phyloP scores from a whole-genome alignment of 2,797 vertebrate species.

The Syngnathus rostellatus region DNA sequence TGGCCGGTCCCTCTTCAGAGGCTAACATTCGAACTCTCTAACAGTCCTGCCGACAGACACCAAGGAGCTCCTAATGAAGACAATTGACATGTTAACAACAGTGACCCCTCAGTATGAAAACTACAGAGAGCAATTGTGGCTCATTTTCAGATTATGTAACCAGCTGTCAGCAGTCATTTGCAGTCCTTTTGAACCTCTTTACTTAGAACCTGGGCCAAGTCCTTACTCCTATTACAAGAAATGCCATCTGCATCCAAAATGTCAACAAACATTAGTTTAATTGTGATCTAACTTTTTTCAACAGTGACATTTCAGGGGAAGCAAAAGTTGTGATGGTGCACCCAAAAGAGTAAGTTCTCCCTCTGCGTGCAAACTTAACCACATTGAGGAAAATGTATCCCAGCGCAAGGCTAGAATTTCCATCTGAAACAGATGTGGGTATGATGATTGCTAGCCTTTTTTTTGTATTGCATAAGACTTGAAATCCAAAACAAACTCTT shows the following conservation, averaged over 20 bases:
- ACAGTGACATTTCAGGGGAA: conserved; percentile 31
- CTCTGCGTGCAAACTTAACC: conserved; percentile 62
- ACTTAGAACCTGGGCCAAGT: not conserved
- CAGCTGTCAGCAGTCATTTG: conserved; percentile 12
- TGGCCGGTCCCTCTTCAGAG: no score
- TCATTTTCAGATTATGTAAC: conserved; percentile 22
- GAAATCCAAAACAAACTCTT: conserved; percentile 45
- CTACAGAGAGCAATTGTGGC: not conserved
- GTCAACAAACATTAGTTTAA: conserved; percentile 9
- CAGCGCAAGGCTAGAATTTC: conserved; percentile 47
- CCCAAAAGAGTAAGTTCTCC: conserved; percentile 50
- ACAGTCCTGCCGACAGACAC: not conserved
- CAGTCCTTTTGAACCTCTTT: conserved; percentile 1
- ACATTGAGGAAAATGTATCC: conserved; percentile 42
- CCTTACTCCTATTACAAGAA: conserved; percentile 12
- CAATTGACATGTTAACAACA: not conserved
- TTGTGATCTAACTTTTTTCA: conserved; percentile 9
- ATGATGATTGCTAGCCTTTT: conserved; percentile 4
- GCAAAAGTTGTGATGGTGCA: conserved; percentile 44
- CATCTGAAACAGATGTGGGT: conserved; percentile 64
- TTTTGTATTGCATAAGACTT: conserved; percentile 60
- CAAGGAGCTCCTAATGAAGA: not conserved
- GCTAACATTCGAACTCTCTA: not conserved
- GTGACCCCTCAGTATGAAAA: not conserved
- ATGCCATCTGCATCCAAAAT: not conserved